phyloP scores from a whole-genome alignment of 2,113 vertebrate genomes.

The Campylomormyrus numenius region DNA sequence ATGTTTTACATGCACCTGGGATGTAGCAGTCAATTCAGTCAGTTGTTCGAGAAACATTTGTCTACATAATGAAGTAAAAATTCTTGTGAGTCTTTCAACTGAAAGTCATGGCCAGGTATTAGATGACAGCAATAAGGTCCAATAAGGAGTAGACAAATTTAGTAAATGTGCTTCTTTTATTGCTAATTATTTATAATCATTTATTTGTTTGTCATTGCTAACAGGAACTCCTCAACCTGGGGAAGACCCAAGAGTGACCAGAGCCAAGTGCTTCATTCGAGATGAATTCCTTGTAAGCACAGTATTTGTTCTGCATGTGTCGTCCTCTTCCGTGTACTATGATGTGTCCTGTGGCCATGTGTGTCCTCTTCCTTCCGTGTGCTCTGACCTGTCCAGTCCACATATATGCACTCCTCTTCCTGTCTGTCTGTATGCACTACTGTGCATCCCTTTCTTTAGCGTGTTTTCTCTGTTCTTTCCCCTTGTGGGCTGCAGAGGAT shows the following conservation, averaged over 20 bases:
- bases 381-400: background rate
- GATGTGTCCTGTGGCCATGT: background rate
- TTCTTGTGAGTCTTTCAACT: background rate
- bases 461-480: background rate
- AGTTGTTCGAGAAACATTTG: background rate
- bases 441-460: background rate
- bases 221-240: conserved; percentile 75
- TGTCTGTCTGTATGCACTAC: background rate
- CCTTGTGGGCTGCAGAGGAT: conserved; percentile 66
- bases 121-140: background rate
- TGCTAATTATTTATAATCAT: background rate
- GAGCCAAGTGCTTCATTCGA: conserved; percentile 84
- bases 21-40: background rate
- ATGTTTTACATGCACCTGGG: background rate
- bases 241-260: conserved; percentile 82
- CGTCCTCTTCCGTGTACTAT: background rate
- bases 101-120: background rate
- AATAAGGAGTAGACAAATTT: background rate
- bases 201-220: conserved; percentile 21
- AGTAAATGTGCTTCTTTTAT: background rate
- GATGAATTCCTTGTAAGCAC: conserved; percentile 79
- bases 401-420: background rate
- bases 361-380: no score
- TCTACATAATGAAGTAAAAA: background rate
- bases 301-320: background rate